phyloP scores from a whole-genome alignment of 2,113 vertebrate species.

The Lepus timidus region DNA sequence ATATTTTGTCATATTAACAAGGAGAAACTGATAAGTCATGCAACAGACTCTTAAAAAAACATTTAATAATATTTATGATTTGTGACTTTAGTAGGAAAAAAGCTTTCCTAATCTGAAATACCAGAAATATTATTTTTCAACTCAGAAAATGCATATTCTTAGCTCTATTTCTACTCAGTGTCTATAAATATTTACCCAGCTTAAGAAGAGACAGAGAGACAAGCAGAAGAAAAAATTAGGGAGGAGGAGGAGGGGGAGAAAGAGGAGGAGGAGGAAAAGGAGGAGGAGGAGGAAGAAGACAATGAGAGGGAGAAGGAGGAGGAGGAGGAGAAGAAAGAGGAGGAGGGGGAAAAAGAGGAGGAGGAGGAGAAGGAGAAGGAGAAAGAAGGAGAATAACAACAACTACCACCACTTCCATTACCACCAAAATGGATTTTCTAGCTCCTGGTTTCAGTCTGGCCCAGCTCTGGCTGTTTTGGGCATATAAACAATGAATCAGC shows the following conservation, averaged over 20 bases:
- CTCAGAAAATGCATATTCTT: not conserved
- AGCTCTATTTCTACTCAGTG: not conserved
- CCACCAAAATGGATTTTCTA: no score
- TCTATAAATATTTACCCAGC: not conserved
- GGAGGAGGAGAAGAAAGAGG: not conserved
- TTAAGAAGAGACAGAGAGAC: not conserved
- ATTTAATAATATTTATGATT: not conserved
- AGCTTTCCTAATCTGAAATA: not conserved
- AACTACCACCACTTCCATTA: no score
- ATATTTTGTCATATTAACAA: not conserved
- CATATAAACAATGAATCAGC: no score
- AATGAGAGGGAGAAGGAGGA: no score
- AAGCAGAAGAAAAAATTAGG: not conserved
- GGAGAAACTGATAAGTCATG: not conserved
- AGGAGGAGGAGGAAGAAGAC: fast-evolving
- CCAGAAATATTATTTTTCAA: not conserved
- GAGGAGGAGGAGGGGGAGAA: fast-evolving
- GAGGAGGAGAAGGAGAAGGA: not conserved
- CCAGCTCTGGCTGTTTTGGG: no score
- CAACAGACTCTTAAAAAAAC: not conserved
- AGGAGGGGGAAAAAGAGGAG: no score
- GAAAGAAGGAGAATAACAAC: not conserved
- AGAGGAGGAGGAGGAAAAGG: not conserved
- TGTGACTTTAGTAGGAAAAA: not conserved
- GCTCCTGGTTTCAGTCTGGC: no score